Percentiles rank a stretch among this genome's conserved stretches.
Evolutionary conservation across 2,797 vertebrate genomes (phyloP).

Genomic region (Poeciliopsis infans): DNA sequence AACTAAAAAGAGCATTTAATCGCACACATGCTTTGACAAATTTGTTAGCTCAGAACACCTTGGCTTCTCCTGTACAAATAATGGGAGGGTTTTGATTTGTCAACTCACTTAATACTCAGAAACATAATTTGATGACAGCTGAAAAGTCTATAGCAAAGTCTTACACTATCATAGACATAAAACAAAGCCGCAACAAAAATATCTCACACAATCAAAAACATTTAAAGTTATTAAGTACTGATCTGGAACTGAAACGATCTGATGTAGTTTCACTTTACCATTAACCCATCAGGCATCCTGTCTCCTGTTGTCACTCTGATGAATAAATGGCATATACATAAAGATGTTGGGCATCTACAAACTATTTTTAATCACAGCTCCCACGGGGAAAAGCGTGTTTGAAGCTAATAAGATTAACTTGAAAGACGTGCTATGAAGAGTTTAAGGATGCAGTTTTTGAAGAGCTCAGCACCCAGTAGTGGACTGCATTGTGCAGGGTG

Average conservation of each 20-base stretch:
- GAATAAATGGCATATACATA: constrained; percentile 23
- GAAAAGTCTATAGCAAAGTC: constrained; percentile 14
- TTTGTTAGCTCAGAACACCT: constrained; percentile 13
- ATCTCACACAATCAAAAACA: not conserved
- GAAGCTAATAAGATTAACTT: constrained; percentile 63
- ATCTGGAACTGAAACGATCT: constrained; percentile 9
- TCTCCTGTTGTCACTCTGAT: constrained; percentile 33
- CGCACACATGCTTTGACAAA: constrained; percentile 17
- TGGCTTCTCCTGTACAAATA: constrained; percentile 11
- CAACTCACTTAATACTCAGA: constrained; percentile 1
- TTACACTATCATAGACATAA: not conserved
- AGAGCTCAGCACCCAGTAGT: constrained; percentile 65
- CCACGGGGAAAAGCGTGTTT: not conserved
- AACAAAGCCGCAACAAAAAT: constrained; percentile 10
- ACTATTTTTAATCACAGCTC: constrained; percentile 57
- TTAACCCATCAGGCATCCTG: constrained; percentile 61
- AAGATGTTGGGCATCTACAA: constrained; percentile 38
- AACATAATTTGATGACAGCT: constrained; percentile 14
- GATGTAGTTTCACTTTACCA: constrained; percentile 45
- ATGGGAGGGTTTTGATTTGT: constrained; percentile 10
- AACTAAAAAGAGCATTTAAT: not conserved
- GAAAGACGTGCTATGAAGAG: constrained; percentile 62
- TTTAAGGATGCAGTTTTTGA: constrained; percentile 65
- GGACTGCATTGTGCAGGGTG: constrained; percentile 32
- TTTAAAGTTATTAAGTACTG: not conserved